A percentile compares a stretch with the other conserved stretches of the same genome.
phyloP scores from a whole-genome alignment of 2,113 vertebrate species.

The Ploceus nigricollis region DNA sequence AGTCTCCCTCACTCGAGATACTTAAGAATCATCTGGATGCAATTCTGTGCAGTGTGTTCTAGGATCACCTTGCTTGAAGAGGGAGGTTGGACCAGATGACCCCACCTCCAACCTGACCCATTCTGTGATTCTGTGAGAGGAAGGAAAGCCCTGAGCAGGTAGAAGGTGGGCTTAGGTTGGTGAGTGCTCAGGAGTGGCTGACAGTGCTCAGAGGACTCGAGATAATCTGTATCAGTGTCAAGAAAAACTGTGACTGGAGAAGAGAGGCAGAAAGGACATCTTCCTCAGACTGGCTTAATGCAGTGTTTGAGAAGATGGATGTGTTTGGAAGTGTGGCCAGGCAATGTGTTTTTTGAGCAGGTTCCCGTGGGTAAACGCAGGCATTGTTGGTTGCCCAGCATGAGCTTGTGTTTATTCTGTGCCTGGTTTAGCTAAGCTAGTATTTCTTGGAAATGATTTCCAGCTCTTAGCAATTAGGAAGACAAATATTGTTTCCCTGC shows the following conservation, averaged over 20 bases:
- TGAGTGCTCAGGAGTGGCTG: background rate
- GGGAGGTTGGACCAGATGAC: background rate
- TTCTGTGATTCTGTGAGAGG: background rate
- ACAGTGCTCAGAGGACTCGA: background rate
- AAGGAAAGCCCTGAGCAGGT: background rate
- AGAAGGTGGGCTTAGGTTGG: background rate
- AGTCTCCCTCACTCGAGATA: background rate
- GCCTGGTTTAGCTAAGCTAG: background rate
- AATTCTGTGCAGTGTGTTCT: background rate
- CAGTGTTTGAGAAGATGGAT: background rate
- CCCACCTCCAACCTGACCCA: background rate
- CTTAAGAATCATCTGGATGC: background rate
- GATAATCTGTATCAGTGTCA: background rate
- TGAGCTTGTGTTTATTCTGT: background rate
- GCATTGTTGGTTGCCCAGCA: background rate
- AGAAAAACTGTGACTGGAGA: background rate
- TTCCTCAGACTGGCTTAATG: background rate
- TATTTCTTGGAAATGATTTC: background rate
- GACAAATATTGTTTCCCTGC: background rate
- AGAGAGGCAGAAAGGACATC: background rate
- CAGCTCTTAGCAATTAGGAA: background rate
- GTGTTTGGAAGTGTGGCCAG: background rate
- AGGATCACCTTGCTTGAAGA: background rate
- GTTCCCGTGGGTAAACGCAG: background rate
- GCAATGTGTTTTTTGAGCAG: background rate